These are phyloP conservation scores for Xiphydria camelus DNA, from an alignment of 2,888 invertebrate species.

Conservation along the genomic window DNA sequence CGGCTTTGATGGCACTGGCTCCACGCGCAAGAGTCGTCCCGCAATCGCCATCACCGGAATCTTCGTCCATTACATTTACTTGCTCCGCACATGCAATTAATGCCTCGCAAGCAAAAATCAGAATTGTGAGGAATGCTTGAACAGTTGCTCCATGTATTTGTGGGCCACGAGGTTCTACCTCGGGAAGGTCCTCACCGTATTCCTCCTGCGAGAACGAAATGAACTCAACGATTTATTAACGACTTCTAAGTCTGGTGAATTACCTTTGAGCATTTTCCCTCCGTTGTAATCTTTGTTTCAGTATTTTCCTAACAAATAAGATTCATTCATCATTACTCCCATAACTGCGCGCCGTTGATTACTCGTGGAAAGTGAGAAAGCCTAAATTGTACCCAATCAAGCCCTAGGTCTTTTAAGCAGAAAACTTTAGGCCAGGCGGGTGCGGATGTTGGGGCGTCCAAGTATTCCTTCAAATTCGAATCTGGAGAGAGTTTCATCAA, in stretches of 20 bases:
- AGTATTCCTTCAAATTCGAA: conserved; percentile 59
- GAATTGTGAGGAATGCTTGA: conserved; percentile 44
- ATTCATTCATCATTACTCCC: neutral
- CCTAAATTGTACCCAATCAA: conserved; percentile 13
- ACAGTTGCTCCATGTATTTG: conserved; percentile 36
- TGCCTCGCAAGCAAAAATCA: conserved; percentile 60
- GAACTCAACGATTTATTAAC: too few species aligned
- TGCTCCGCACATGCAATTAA: conserved; percentile 65
- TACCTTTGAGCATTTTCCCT: conserved; percentile 12
- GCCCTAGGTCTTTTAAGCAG: conserved; percentile 9
- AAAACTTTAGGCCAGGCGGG: conserved; percentile 61
- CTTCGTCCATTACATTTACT: conserved; percentile 70
- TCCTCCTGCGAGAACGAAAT: too few species aligned
- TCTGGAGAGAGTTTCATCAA: conserved; percentile 62
- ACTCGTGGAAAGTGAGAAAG: too few species aligned
- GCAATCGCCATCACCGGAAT: conserved; percentile 76
- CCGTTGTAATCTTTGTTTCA: neutral
- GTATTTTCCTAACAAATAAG: neutral
- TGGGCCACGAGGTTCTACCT: conserved; percentile 44
- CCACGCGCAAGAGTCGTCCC: conserved; percentile 67
- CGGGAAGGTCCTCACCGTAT: too few species aligned
- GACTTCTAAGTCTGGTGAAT: too few species aligned
- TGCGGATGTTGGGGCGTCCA: conserved; percentile 63
- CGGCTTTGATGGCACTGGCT: conserved; percentile 32
- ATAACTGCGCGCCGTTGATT: neutral